Evolutionary conservation across 2,797 vertebrate genomes (phyloP), one percentile per base, ranked within the genome.

Genomic region (Enteromius trimaculatus): DNA sequence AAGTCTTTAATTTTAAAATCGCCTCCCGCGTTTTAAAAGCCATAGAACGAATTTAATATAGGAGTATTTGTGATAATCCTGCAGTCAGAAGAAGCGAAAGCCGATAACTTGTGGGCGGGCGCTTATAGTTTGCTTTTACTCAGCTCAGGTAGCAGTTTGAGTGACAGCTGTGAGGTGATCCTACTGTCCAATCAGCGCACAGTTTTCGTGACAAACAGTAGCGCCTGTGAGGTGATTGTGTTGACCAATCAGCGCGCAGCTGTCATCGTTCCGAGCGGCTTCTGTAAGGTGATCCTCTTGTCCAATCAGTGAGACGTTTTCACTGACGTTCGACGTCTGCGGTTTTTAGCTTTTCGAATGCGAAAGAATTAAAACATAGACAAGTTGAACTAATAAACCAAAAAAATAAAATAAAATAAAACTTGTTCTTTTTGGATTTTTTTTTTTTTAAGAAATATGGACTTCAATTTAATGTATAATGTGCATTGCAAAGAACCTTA

Each of bases 251-350:
- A 83, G 65, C 31, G 51, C 34, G 21, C 31, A n/a, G 47, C 29
- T 79, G 42, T 49, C 62, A 23, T 51, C 19, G 1, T n/a, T 47
- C 11, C 3, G 6, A 66, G 29, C 6, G 7, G 21, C 6, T 44
- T 0, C n/a, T 77, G 89, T 95, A 92, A 95, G 94, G 89, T 90
- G 94, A 95, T 94, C 31, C 34, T 87, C 34, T 65, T 71, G 77
- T 69, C 94, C 94, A 95, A 95, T 95, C 88, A 92, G 87, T 87
- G 89, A 79, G 60, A 89, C 2, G 79, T 65, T 2, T 89, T 51
- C 4, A 1, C 31, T 42, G 90, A 92, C 92, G 85, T 89, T 77
- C 82, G 81, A 89, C 82, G 83, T 84, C 70, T 44, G 77, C 79
- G 21, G 88, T 66, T 60, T 68, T 55, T 55, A 55, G 26, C 26